Evolutionary conservation across 2,797 vertebrate species (phyloP).

Genomic region (Alectoris magna): DNA sequence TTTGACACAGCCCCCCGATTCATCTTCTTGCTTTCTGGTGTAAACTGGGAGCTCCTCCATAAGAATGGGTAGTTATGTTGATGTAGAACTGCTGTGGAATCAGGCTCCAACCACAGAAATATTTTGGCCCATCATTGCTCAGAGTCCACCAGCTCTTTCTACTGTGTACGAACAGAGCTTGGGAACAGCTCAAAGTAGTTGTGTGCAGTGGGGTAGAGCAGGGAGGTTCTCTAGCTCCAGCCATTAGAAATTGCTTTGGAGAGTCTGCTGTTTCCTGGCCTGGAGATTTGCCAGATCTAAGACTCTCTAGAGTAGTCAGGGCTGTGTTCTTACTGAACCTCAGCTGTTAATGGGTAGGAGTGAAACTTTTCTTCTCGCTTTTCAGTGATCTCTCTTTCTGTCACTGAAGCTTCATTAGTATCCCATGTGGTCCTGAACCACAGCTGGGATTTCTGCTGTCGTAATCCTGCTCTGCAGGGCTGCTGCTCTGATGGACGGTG

Average conservation of each 20-base stretch:
- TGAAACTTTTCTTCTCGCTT: background rate
- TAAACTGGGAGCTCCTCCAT: background rate
- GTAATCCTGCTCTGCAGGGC: background rate
- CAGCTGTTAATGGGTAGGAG: background rate
- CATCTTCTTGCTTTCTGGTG: background rate
- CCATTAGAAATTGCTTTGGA: background rate
- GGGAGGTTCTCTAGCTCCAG: background rate
- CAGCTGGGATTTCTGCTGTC: background rate
- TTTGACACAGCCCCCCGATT: background rate
- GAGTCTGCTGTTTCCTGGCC: background rate
- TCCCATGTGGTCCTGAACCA: background rate
- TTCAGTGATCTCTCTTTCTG: background rate
- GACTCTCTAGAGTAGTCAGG: background rate
- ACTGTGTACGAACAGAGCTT: rapidly evolving
- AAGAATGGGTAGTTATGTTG: background rate
- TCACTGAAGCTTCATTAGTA: background rate
- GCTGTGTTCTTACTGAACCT: background rate
- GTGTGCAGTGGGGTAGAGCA: background rate
- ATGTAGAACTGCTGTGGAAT: background rate
- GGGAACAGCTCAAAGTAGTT: background rate
- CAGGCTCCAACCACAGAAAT: background rate
- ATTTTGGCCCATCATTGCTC: background rate
- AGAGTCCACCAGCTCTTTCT: background rate
- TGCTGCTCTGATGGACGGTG: background rate
- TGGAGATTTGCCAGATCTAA: background rate